A percentile compares a stretch with the other conserved stretches of the same genome.
phyloP scores from a whole-genome alignment of 2,797 vertebrate genomes.

The Botia kubotai region DNA sequence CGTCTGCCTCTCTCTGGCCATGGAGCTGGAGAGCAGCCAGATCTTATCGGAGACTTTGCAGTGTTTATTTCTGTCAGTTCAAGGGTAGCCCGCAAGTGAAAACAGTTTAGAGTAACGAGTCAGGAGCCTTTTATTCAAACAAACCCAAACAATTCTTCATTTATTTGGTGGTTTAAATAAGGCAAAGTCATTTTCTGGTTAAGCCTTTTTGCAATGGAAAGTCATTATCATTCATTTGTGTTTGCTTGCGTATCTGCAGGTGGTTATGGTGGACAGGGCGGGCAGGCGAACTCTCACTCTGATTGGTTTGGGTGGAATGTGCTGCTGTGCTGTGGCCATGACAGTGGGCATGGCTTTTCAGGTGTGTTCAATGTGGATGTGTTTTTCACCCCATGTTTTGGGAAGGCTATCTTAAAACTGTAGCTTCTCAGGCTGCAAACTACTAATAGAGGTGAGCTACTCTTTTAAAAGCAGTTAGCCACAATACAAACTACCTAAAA shows the following conservation, averaged over 20 bases:
- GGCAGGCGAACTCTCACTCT: constrained; percentile 88
- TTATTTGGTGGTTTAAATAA: not conserved
- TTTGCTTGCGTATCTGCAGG: constrained; percentile 73
- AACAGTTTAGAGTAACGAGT: constrained; percentile 21
- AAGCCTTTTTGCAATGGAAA: not conserved
- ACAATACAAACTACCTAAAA: no score
- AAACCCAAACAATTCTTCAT: not conserved
- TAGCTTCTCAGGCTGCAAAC: not conserved
- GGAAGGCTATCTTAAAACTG: not conserved
- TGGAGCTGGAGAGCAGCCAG: constrained; percentile 28
- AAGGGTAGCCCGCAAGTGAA: constrained; percentile 49
- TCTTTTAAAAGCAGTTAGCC: no score
- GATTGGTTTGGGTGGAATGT: constrained; percentile 89
- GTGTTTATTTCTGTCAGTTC: constrained; percentile 52
- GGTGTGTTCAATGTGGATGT: constrained; percentile 74
- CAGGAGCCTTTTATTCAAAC: constrained; percentile 26
- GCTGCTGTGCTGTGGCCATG: constrained; percentile 86
- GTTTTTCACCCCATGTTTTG: not conserved
- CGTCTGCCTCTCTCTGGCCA: not conserved
- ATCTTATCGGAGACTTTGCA: constrained; percentile 40
- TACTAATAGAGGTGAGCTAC: no score
- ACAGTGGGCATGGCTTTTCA: constrained; percentile 87
- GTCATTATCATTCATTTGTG: not conserved
- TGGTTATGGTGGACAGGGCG: constrained; percentile 89
- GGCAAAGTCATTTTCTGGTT: not conserved